Conservation (phyloP, 2,797 vertebrate genomes). For the Gorsachius magnificus region DNA sequence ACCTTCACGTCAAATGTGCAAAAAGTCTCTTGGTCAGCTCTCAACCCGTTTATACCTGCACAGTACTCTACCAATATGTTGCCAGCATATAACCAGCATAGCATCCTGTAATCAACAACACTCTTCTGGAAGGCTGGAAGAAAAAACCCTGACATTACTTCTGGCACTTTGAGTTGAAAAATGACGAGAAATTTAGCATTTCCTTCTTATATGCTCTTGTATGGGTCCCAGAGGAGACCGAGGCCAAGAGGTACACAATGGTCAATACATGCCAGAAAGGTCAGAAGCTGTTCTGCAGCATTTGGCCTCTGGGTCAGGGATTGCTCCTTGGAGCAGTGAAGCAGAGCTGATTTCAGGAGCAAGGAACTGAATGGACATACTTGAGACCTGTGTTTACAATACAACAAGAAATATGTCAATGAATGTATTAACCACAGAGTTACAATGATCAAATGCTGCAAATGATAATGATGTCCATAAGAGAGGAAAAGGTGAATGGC, state of each 20-base stretch:
- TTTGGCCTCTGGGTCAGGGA: neutral
- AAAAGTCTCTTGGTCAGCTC: neutral
- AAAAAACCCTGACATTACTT: accelerated
- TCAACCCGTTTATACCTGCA: neutral
- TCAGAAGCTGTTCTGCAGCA: neutral
- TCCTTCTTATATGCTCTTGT: neutral
- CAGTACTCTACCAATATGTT: neutral
- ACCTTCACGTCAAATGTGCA: neutral
- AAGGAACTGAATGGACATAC: neutral
- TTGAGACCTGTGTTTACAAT: neutral
- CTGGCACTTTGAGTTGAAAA: neutral
- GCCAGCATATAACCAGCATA: neutral
- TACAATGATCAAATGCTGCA: neutral
- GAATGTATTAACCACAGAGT: neutral
- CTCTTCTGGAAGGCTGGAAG: neutral
- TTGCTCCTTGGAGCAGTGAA: neutral
- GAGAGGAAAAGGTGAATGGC: neutral
- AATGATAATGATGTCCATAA: neutral
- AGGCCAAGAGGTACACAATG: neutral
- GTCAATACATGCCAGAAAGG: neutral
- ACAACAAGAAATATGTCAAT: neutral
- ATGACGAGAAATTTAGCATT: neutral
- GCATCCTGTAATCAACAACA: neutral
- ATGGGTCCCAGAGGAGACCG: neutral
- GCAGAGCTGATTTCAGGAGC: neutral